Conservation (phyloP, 2,888 invertebrate genomes). For the Megaustenia siamemsis region DNA sequence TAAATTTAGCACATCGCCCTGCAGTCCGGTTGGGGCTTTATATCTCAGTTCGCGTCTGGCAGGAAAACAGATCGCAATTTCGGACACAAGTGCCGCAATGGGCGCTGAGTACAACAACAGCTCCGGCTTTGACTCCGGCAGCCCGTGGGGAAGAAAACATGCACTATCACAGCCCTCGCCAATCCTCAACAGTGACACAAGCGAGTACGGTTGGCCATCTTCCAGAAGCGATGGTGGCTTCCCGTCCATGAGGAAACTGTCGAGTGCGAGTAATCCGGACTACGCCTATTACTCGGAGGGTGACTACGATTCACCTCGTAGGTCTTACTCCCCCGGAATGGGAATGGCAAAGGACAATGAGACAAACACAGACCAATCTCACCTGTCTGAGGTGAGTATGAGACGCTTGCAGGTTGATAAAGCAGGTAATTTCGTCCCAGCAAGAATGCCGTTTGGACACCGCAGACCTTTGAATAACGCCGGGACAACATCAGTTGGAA, state of each 20-base stretch:
- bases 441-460: constrained; percentile 70
- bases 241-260: constrained; percentile 70
- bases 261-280: constrained; percentile 72
- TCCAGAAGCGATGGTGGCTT: constrained; percentile 61
- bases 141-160: constrained; percentile 67
- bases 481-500: constrained; percentile 74
- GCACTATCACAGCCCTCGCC: constrained; percentile 66
- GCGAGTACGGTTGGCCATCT: constrained; percentile 60
- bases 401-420: constrained; percentile 66
- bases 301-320: constrained; percentile 54
- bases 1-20: constrained; percentile 10
- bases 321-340: constrained; percentile 44
- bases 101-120: constrained; percentile 71
- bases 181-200: constrained; percentile 53
- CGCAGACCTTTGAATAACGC: constrained; percentile 76
- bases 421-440: constrained; percentile 56
- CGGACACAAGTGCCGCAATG: constrained; percentile 73
- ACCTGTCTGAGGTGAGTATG: constrained; percentile 71
- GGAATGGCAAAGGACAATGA: constrained; percentile 74
- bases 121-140: constrained; percentile 52
- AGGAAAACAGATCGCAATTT: constrained; percentile 69
- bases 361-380: constrained; percentile 78
- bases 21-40: constrained; percentile 37
- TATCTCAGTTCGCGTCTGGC: constrained; percentile 61
- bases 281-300: constrained; percentile 58